phyloP scores from a whole-genome alignment of 1,140 invertebrate species.

The Artemia franciscana region DNA sequence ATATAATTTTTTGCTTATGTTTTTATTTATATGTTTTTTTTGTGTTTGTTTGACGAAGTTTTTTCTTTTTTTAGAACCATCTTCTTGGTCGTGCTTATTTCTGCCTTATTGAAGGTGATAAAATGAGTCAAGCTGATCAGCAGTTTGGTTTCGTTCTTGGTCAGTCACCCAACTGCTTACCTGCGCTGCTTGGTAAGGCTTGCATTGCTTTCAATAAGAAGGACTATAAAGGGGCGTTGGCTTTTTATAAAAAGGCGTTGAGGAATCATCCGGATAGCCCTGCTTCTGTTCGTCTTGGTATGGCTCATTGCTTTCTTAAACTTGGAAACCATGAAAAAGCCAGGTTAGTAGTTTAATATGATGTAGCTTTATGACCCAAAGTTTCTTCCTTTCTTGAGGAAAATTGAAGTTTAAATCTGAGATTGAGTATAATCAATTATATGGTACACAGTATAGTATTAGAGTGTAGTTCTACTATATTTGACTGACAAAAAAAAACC shows the following conservation, averaged over 20 bases:
- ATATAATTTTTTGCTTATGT: conserved; percentile 4
- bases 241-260: conserved; percentile 93
- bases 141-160: conserved; percentile 99
- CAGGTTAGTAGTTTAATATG: too few relatives aligned
- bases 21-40: conserved; percentile 1
- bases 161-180: conserved; percentile 84
- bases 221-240: conserved; percentile 76
- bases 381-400: too few relatives aligned
- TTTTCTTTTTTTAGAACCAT: conserved; percentile 46
- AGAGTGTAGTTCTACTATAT: too few relatives aligned
- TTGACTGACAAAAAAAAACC: too few relatives aligned
- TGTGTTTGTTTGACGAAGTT: conserved; percentile 7
- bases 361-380: too few relatives aligned
- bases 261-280: conserved; percentile 90
- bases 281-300: conserved; percentile 74
- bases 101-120: conserved; percentile 90
- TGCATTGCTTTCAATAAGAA: conserved; percentile 88
- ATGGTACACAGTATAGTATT: too few relatives aligned
- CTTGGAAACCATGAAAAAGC: conserved; percentile 89
- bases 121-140: conserved; percentile 98
- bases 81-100: conserved; percentile 91
- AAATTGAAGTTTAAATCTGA: too few relatives aligned
- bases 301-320: conserved; percentile 97
- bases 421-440: too few relatives aligned
- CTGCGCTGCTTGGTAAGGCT: conserved; percentile 86